A percentile compares a stretch with the other conserved stretches of the same genome.
Conservation (phyloP, 2,888 invertebrate genomes). For the Anthoptus insignis region DNA sequence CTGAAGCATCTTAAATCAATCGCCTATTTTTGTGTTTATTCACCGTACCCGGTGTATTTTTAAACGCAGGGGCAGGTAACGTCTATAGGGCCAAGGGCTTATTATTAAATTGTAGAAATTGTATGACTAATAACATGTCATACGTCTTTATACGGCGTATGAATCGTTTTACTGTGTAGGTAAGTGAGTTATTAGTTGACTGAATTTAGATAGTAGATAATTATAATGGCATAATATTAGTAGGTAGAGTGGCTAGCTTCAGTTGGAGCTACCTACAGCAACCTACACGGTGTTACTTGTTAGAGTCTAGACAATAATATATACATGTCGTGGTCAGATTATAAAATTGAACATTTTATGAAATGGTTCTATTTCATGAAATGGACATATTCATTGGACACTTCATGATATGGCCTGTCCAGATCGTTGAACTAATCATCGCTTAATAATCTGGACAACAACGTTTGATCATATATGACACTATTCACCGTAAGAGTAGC, state of each 20-base stretch:
- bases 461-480: too few species aligned
- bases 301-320: too few species aligned
- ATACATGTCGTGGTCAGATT: too few species aligned
- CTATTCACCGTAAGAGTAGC: too few species aligned
- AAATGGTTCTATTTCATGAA: too few species aligned
- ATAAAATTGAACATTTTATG: too few species aligned
- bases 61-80: conserved; percentile 79
- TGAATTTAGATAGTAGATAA: neutral
- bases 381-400: too few species aligned
- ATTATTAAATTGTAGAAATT: conserved; percentile 26
- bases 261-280: neutral
- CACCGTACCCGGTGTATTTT: conserved; percentile 81
- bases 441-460: too few species aligned
- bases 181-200: neutral
- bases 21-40: conserved; percentile 69
- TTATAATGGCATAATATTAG: neutral
- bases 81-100: conserved; percentile 76
- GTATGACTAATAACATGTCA: neutral
- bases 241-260: neutral
- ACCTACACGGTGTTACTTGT: too few species aligned
- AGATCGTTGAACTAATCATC: too few species aligned
- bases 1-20: conserved; percentile 46
- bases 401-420: too few species aligned
- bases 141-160: neutral
- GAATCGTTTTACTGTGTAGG: neutral